Evolutionary conservation across 92 coral and sea anemone genomes (phyloP).

Genomic region (Paragorgia papillata): DNA sequence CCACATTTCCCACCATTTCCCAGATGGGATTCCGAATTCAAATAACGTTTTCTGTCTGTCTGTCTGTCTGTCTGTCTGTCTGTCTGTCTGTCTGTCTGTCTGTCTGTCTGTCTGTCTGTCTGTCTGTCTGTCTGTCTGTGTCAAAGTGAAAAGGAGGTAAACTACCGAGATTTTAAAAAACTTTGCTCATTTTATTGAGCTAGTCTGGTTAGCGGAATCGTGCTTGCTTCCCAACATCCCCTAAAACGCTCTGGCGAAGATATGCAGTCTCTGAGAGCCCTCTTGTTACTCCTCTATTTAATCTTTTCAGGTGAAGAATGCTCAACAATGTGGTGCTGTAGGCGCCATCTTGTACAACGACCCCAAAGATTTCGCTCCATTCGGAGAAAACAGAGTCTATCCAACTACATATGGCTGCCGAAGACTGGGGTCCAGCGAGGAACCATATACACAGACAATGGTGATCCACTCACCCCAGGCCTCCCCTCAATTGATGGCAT

Average conservation of each 20-base stretch:
- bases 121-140: background rate
- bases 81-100: constrained; percentile 2
- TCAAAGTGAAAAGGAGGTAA: no score
- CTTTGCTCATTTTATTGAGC: background rate
- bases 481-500: constrained; percentile 82
- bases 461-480: constrained; percentile 86
- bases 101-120: constrained; percentile 8
- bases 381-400: constrained; percentile 60
- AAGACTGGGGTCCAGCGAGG: constrained; percentile 84
- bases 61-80: background rate
- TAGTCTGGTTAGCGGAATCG: no score
- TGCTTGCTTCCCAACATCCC: background rate
- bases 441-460: constrained; percentile 40
- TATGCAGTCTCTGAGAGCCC: no score
- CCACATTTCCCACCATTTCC: no score
- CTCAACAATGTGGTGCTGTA: constrained; percentile 72
- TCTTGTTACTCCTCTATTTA: background rate
- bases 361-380: constrained; percentile 75
- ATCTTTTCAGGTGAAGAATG: constrained; percentile 64
- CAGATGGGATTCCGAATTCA: no score
- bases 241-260: no score
- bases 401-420: constrained; percentile 87
- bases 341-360: constrained; percentile 81
- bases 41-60: no score
- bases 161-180: no score